Evolutionary conservation across 2,797 vertebrate species (phyloP), one percentile per base, ranked within the genome.

Genomic region (Allochrocebus solatus): DNA sequence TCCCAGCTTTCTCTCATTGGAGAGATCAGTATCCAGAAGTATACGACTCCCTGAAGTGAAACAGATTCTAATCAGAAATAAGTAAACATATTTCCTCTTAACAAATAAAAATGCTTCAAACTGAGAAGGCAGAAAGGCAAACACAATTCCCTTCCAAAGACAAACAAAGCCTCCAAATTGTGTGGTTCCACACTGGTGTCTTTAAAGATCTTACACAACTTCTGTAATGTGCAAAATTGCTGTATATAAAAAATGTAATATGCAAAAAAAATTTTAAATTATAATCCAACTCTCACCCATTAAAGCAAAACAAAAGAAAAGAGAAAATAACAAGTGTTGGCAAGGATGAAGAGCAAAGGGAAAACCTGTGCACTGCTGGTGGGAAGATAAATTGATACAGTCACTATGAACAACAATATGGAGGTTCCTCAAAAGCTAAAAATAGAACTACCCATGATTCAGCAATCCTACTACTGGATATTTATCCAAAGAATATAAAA

Each of bases 81-180:
- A 93, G 72, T 81, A 78, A 86, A 75, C 53, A 86, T 39, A 39
- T 59, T 93, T 95, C 12, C 39, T 89, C 13, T 76, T 59, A 93
- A 74, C 16, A 93, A 75, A 91, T 26, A 94, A 90, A 95, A 74
- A 88, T 55, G 64, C n/a, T 92, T 95, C 91, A 74, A 76, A 81
- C n/a, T 33, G 72, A 93, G 50, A 93, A 89, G 39, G 36, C 28
- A 87, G n/a, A 95, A 89, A 88, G 74, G n/a, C 43, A 90, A 96
- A 93, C 53, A 92, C 13, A 46, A 74, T 88, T 85, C 46, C 36
- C 26, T 95, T 92, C 59, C 10, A n/a, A 84, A 94, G 79, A 50
- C 43, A 59, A 89, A 33, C 8, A 85, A 50, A 90, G 33, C 33
- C n/a, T 93, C 9, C 26, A 93, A 80, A 74, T 91, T 41, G 24